phyloP scores from a whole-genome alignment of 2,888 invertebrate genomes.

The Allacma fusca region DNA sequence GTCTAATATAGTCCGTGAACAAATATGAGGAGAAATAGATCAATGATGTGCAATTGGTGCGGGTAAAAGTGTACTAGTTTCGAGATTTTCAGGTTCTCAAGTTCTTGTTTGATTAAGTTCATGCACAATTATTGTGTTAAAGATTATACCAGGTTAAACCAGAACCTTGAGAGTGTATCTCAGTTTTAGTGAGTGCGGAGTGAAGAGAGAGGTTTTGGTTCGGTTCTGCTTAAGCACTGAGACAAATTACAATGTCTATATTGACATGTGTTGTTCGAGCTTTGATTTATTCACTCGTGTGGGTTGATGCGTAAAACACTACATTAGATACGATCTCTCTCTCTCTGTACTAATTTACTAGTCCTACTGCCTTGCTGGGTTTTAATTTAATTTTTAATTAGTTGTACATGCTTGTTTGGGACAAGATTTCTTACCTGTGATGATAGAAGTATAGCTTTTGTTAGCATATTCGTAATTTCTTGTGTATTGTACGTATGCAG shows the following conservation, averaged over 20 bases:
- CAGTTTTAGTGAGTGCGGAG: too few species aligned
- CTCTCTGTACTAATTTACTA: not conserved
- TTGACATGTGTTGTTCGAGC: too few species aligned
- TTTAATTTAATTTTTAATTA: slow-evolving; percentile 2
- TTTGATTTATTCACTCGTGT: too few species aligned
- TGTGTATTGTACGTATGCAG: too few species aligned
- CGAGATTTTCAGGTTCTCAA: not conserved
- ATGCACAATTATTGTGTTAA: too few species aligned
- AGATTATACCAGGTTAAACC: too few species aligned
- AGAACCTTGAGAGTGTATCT: too few species aligned
- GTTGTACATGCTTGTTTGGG: not conserved
- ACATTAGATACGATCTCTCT: not conserved
- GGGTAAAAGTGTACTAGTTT: slow-evolving; percentile 29
- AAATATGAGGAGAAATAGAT: not conserved
- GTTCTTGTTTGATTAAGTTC: too few species aligned
- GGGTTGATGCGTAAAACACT: too few species aligned
- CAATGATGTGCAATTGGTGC: slow-evolving; percentile 18
- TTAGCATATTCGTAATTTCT: not conserved
- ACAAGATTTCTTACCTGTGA: not conserved
- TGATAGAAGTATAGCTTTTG: not conserved
- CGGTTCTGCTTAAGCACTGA: too few species aligned
- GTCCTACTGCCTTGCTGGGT: not conserved
- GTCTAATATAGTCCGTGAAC: not conserved
- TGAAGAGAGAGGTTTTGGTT: too few species aligned
- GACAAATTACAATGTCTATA: too few species aligned